These are phyloP conservation scores for Mylabris sibirica DNA, from an alignment of 2,888 invertebrate species.

Conservation along the genomic window DNA sequence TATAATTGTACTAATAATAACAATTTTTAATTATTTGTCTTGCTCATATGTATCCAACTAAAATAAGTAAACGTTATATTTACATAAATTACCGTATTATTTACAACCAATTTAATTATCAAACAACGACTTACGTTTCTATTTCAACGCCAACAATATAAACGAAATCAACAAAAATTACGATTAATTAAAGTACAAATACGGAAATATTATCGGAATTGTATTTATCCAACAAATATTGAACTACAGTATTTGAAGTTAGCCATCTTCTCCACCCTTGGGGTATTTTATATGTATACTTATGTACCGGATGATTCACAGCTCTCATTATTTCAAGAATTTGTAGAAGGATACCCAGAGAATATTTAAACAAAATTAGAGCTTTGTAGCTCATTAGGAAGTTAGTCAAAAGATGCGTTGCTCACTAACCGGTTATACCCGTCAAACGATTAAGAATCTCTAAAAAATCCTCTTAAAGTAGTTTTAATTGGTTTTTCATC, in stretches of 20 bases:
- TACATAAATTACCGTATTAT: constrained; percentile 40
- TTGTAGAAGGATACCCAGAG: too few species aligned
- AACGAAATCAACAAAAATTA: not conserved
- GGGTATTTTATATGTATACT: not conserved
- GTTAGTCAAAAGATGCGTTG: too few species aligned
- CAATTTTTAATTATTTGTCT: constrained; percentile 43
- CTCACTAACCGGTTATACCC: too few species aligned
- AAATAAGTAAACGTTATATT: constrained; percentile 52
- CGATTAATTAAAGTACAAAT: not conserved
- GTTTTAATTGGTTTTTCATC: too few species aligned
- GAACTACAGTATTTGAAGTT: constrained; percentile 5
- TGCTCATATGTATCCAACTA: constrained; percentile 49
- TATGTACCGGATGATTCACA: too few species aligned
- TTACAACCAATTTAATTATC: constrained; percentile 4
- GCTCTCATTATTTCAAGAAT: too few species aligned
- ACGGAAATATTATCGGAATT: not conserved
- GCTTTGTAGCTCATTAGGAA: too few species aligned
- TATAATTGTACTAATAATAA: constrained; percentile 49
- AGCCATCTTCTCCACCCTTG: not conserved
- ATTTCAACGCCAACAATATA: too few species aligned
- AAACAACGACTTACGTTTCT: not conserved
- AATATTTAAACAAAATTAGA: too few species aligned
- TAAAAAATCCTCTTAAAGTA: too few species aligned
- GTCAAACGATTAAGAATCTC: too few species aligned
- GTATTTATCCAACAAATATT: constrained; percentile 1